phyloP scores from a whole-genome alignment of 2,797 vertebrate species.

The Gadopsis bispinosus region DNA sequence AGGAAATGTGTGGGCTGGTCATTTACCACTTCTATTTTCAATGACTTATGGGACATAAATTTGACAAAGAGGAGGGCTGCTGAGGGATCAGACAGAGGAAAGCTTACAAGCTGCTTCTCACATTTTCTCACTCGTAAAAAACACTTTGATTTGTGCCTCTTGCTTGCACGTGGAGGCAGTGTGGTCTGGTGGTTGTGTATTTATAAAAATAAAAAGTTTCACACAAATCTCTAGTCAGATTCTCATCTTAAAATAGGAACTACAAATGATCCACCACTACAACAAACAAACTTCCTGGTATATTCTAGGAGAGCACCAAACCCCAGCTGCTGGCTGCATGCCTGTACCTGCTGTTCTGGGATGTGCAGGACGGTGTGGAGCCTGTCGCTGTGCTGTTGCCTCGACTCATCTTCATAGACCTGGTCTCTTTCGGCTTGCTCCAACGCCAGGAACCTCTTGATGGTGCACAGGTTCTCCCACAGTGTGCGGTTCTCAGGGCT shows the following conservation, averaged over 20 bases:
- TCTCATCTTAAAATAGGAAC: neutral
- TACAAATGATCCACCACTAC: too few relatives aligned
- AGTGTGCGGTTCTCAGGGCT: conserved; percentile 95
- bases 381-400: conserved; percentile 90
- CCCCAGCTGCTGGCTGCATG: accelerated
- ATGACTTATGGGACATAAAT: conserved; percentile 66
- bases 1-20: conserved; percentile 79
- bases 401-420: conserved; percentile 91
- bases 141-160: conserved; percentile 24
- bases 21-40: conserved; percentile 78
- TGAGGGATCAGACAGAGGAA: conserved; percentile 35
- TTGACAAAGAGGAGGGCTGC: conserved; percentile 55
- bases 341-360: conserved; percentile 74
- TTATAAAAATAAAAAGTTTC: conserved; percentile 16
- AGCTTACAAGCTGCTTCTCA: conserved; percentile 9
- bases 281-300: neutral
- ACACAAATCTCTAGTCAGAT: neutral
- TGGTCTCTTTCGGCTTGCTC: conserved; percentile 80
- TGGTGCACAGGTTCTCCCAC: conserved; percentile 98
- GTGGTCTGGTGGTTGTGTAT: conserved; percentile 16
- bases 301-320: neutral
- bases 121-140: conserved; percentile 44
- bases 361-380: conserved; percentile 89
- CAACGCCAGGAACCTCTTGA: conserved; percentile 89
- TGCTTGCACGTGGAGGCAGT: conserved; percentile 11